These are phyloP conservation scores for Phrixothrix hirtus DNA, from an alignment of 2,888 invertebrate genomes.

Conservation along the genomic window DNA sequence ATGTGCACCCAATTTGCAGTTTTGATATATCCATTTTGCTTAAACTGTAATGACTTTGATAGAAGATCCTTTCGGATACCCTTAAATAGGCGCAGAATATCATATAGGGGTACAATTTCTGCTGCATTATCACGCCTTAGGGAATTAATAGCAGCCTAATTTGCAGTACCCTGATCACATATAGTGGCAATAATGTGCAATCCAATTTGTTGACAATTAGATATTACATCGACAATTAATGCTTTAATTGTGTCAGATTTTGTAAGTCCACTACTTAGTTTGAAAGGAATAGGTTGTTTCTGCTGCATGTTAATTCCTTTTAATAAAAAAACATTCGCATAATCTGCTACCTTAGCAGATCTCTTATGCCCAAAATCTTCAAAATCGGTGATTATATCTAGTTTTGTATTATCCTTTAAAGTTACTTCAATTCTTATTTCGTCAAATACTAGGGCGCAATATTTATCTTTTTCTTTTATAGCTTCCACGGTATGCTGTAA, in stretches of 20 bases:
- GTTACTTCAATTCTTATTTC: background rate
- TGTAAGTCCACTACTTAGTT: background rate
- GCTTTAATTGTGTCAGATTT: background rate
- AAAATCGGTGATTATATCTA: background rate
- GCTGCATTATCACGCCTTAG: background rate
- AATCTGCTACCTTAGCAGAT: background rate
- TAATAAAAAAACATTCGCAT: background rate
- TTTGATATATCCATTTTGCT: too few species aligned
- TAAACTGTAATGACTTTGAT: too few species aligned
- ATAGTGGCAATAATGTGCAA: background rate
- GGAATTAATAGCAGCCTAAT: too few species aligned
- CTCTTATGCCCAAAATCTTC: background rate
- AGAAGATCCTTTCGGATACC: too few species aligned
- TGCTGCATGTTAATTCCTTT: background rate
- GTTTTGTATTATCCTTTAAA: background rate
- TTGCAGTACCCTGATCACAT: too few species aligned
- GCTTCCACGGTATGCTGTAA: background rate
- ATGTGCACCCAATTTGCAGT: too few species aligned
- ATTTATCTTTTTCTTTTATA: background rate
- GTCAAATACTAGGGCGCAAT: background rate
- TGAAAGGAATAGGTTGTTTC: constrained; percentile 1
- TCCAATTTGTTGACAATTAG: background rate
- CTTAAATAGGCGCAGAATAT: too few species aligned
- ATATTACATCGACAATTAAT: background rate
- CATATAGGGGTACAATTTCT: background rate